Conservation (phyloP, 1,140 invertebrate genomes). For the Asbolus verrucosus region DNA sequence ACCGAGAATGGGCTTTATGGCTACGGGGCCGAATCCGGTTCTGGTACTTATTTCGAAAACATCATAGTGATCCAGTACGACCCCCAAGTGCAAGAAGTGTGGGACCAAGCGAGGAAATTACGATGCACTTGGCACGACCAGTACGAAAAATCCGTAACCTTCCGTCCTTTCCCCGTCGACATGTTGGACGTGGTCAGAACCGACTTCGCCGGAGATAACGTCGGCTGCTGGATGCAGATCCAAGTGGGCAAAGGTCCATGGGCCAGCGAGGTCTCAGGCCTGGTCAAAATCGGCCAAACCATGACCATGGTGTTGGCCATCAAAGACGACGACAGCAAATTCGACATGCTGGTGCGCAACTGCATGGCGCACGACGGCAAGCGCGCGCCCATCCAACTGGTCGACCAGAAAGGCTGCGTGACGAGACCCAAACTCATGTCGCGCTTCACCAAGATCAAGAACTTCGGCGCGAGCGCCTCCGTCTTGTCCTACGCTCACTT, state of each 20-base stretch:
- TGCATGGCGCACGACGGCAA: constrained; percentile 96
- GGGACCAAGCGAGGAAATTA: constrained; percentile 93
- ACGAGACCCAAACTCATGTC: constrained; percentile 94
- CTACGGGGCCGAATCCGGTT: constrained; percentile 85
- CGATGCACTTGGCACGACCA: constrained; percentile 96
- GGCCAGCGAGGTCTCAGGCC: constrained; percentile 93
- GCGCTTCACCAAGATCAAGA: constrained; percentile 94
- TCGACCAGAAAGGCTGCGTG: constrained; percentile 93
- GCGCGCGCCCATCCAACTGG: constrained; percentile 92
- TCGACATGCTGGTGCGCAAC: constrained; percentile 95
- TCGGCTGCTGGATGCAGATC: constrained; percentile 95
- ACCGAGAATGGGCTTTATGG: constrained; percentile 89
- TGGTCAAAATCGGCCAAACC: constrained; percentile 95
- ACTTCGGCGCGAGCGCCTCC: constrained; percentile 92
- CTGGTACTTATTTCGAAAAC: constrained; percentile 94
- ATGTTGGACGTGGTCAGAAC: constrained; percentile 94
- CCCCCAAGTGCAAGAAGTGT: constrained; percentile 94
- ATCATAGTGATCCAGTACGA: constrained; percentile 96
- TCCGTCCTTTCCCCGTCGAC: constrained; percentile 94
- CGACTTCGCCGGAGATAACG: constrained; percentile 95
- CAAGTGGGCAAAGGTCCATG: constrained; percentile 96
- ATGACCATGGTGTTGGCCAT: constrained; percentile 98
- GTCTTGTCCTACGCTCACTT: constrained; percentile 94
- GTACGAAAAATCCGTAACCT: constrained; percentile 95
- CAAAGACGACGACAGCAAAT: constrained; percentile 95